Base-by-base conservation (phyloP, 2,797 vertebrate genomes). In the Pangasius larnaudii region DNA sequence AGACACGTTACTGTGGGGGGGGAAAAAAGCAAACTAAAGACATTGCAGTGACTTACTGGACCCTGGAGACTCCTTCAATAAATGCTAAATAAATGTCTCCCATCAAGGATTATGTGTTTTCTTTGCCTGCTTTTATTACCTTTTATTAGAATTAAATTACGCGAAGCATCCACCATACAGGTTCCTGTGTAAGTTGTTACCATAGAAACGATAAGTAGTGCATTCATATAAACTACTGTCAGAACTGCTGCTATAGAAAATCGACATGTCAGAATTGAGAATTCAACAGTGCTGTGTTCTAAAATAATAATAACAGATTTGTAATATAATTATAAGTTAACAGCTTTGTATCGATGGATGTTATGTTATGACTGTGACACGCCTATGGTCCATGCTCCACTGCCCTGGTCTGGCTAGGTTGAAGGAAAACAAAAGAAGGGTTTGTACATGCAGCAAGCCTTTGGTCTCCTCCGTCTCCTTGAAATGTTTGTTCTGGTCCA, bases 361-460 rank as follows among this genome's bases (percentile, higher is more conserved):
- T 88, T 53, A 53, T 19, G 78, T 30, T 81, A 42, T 14, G 79
- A n/a, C 11, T 53, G 7, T 2, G 65, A 78, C 82, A 39, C 11
- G 9, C 33, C 36, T 30, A 27, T 46, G 13, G 53, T 53, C 7
- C 53, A 30, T 75, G 53, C 61, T 69, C 89, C 53, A 85, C 58
- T 79, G 39, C 86, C 61, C 79, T 85, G 59, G 78, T 83, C 61
- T 86, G 19, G 24, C 61, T 56, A 71, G 59, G 69, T 86, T 69
- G 49, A 91, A 91, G 4, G 61, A 75, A 61, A 81, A 78, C 78
- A 83, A 75, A 85, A 56, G 69, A 59, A 42, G 56, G 39, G n/a
- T 39, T 11, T 75, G 67, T 83, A 16, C 19, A 19, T 13, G 42
- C 19, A 42, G 27, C 74, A 85, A 84, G 61, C 59, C 87, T 53